Evolutionary conservation across 2,888 invertebrate genomes (phyloP).

Genomic region (Dusona sp.): DNA sequence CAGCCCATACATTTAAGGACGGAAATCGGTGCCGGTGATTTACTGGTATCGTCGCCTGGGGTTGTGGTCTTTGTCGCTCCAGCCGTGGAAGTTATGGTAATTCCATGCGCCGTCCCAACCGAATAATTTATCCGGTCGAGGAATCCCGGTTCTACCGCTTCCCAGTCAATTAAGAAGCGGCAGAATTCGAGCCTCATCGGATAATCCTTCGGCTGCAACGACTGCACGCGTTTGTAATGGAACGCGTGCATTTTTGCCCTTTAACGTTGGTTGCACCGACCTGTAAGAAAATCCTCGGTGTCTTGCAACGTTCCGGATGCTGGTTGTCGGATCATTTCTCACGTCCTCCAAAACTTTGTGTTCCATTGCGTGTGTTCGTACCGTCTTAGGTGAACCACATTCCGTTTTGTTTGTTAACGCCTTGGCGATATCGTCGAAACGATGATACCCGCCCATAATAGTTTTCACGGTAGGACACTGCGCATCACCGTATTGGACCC

Average conservation of each 20-base stretch:
- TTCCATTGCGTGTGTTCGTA: too few relatives aligned
- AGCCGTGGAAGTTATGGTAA: slow-evolving; percentile 34
- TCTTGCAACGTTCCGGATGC: slow-evolving; percentile 9
- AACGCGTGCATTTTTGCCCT: not conserved
- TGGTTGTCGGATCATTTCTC: not conserved
- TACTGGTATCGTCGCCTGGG: not conserved
- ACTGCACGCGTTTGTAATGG: slow-evolving; percentile 12
- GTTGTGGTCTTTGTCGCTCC: not conserved
- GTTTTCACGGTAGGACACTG: not conserved
- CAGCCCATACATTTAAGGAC: not conserved
- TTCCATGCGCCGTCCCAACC: slow-evolving; percentile 39
- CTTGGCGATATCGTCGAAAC: not conserved
- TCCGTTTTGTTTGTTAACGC: not conserved
- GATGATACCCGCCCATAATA: not conserved
- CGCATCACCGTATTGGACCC: not conserved
- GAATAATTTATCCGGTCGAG: slow-evolving; percentile 20
- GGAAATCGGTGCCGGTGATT: not conserved
- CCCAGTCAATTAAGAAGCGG: not conserved
- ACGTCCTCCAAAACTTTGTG: not conserved
- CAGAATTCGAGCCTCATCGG: slow-evolving; percentile 19
- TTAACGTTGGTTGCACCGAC: slow-evolving; percentile 11
- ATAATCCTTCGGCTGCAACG: not conserved
- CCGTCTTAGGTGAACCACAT: not conserved
- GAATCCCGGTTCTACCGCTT: slow-evolving; percentile 33
- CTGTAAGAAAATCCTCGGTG: not conserved